Evolutionary conservation across 2,797 vertebrate species (phyloP).

Genomic region (Molossus molossus): DNA sequence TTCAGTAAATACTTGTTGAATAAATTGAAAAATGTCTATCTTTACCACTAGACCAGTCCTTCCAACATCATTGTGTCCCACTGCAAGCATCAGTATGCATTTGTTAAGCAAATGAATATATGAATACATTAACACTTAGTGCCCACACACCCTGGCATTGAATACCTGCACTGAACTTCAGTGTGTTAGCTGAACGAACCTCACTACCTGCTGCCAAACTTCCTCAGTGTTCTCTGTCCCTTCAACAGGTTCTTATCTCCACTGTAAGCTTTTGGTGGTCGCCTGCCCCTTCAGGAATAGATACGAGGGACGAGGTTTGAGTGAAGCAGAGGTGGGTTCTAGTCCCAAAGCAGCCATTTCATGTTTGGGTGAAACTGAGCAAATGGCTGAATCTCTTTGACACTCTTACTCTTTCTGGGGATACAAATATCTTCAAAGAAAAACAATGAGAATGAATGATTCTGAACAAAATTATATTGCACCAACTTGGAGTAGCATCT

Average conservation of each 20-base stretch:
- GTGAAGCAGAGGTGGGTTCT: background rate
- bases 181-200: background rate
- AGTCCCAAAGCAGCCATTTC: background rate
- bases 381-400: background rate
- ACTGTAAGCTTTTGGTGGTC: background rate
- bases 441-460: background rate
- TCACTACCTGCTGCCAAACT: background rate
- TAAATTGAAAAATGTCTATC: background rate
- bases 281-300: background rate
- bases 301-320: background rate
- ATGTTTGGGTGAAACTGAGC: background rate
- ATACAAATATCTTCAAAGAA: constrained; percentile 25
- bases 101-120: background rate
- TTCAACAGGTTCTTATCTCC: background rate
- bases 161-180: background rate
- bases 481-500: background rate
- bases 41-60: background rate
- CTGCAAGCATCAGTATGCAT: background rate
- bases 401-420: background rate
- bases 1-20: constrained; percentile 6
- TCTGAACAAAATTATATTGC: constrained; percentile 33
- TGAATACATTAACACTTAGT: background rate
- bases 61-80: background rate
- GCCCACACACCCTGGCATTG: background rate
- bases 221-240: background rate